Evolutionary conservation across 1,140 invertebrate species (phyloP), one percentile per base, ranked within the genome.

Genomic region (Proales similis): DNA sequence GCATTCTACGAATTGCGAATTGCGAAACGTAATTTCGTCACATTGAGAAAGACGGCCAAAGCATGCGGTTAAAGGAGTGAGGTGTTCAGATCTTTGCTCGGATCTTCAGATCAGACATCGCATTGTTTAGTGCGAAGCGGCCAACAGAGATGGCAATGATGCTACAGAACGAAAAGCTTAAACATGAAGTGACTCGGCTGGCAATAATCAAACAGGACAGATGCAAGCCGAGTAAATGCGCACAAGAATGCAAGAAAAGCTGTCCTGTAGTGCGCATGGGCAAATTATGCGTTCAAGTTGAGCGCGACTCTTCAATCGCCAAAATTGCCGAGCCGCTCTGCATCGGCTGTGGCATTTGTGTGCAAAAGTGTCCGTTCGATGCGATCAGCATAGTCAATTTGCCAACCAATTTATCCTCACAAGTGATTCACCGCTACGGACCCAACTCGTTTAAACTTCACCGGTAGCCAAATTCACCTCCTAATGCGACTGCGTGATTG

Each of bases 391-490:
- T 99, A 67, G 98, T 99, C 67, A 99, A 99, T 79, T 81, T 99
- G 63, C 95, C 95, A 51, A 96, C 90, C 70, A 98, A 99, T 78
- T 81, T 99, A 74, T 90, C 94, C 70, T 88, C 87, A 71, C 90
- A 98, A 75, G 98, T 93, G 5, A 98, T 93, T 26, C 95, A 99
- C 81, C 84, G 95, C 63, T 99, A 97, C 75, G 93, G 90, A 53
- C 92, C 95, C 70, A 99, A 99, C 77, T 95, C 93, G 0, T 99
- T 99, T 73, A 99, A 99, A 76, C 78, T 99, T 5, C 95, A 99
- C 82, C 76, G 71, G 71, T 77, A 97, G 64, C 93, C 92, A 22
- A 95, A 90, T 68, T 92, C 92, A n/a, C n/a, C n/a, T n/a, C n/a
- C n/a, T n/a, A n/a, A n/a, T n/a, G n/a, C n/a, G n/a, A n/a, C n/a